phyloP scores from a whole-genome alignment of 2,113 vertebrate species.

The Zosterops japonicus region DNA sequence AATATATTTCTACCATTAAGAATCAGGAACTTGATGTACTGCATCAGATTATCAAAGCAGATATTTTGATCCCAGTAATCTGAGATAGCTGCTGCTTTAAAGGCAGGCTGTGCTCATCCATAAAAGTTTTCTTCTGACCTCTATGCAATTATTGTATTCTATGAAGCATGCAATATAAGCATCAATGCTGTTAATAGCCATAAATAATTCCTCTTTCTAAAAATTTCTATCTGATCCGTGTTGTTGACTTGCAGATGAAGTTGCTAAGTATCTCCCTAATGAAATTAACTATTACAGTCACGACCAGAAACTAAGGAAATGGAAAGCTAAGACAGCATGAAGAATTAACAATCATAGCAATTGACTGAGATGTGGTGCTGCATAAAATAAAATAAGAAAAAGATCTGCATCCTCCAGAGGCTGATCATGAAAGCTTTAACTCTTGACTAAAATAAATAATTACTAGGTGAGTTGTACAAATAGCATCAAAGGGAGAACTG shows the following conservation, averaged over 20 bases:
- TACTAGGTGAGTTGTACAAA: background rate
- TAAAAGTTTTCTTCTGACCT: background rate
- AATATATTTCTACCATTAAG: background rate
- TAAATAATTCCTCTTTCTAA: slow-evolving; percentile 16
- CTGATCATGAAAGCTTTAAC: background rate
- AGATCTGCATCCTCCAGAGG: background rate
- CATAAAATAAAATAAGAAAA: background rate
- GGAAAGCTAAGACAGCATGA: background rate
- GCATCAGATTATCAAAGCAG: background rate
- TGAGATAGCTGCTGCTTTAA: background rate
- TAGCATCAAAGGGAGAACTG: background rate
- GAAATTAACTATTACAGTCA: slow-evolving; percentile 10
- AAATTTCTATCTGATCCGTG: background rate
- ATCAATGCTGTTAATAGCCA: background rate
- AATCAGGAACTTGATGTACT: background rate
- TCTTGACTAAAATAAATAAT: background rate
- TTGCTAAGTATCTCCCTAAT: background rate
- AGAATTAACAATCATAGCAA: background rate
- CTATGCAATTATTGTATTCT: background rate
- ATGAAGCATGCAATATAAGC: background rate
- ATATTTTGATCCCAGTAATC: background rate
- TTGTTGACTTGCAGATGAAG: slow-evolving; percentile 22
- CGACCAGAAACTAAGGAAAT: background rate
- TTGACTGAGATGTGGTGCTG: background rate
- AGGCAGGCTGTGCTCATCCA: background rate